Conservation (phyloP, 2,797 vertebrate genomes). For the Monodelphis domestica region DNA sequence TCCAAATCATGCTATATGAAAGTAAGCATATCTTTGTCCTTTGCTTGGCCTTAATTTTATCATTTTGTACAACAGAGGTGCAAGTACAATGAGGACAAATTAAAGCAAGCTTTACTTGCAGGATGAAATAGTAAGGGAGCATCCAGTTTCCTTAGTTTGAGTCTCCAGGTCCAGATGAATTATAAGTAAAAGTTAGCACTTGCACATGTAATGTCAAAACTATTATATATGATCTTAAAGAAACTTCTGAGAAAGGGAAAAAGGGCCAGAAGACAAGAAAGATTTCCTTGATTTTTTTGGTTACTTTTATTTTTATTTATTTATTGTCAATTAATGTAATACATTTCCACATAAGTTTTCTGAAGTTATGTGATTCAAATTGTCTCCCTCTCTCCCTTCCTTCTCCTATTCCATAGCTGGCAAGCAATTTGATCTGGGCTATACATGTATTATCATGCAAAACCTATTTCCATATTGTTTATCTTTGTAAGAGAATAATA, state of each 20-base stretch:
- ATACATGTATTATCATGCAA: too few species aligned
- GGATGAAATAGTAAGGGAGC: neutral
- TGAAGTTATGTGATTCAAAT: too few species aligned
- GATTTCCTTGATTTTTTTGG: too few species aligned
- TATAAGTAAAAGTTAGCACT: neutral
- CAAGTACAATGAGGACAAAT: slow-evolving; percentile 34
- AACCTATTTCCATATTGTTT: too few species aligned
- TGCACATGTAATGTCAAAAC: slow-evolving; percentile 46
- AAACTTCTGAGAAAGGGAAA: slow-evolving; percentile 22
- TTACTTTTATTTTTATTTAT: too few species aligned
- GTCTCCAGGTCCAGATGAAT: slow-evolving; percentile 23
- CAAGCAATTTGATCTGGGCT: too few species aligned
- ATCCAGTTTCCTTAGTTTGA: slow-evolving; percentile 12
- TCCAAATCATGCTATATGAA: neutral
- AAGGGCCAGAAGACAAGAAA: neutral
- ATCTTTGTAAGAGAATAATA: too few species aligned
- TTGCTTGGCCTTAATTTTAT: slow-evolving; percentile 6
- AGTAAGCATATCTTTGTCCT: neutral
- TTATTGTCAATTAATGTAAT: too few species aligned
- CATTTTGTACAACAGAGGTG: neutral
- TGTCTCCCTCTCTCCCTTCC: too few species aligned
- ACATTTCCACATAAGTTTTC: too few species aligned
- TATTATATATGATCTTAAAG: slow-evolving; percentile 37
- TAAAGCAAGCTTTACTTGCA: slow-evolving; percentile 25
- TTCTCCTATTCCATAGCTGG: too few species aligned